Evolutionary conservation across 2,113 vertebrate species (phyloP).

Genomic region (Alaudala cheleensis): DNA sequence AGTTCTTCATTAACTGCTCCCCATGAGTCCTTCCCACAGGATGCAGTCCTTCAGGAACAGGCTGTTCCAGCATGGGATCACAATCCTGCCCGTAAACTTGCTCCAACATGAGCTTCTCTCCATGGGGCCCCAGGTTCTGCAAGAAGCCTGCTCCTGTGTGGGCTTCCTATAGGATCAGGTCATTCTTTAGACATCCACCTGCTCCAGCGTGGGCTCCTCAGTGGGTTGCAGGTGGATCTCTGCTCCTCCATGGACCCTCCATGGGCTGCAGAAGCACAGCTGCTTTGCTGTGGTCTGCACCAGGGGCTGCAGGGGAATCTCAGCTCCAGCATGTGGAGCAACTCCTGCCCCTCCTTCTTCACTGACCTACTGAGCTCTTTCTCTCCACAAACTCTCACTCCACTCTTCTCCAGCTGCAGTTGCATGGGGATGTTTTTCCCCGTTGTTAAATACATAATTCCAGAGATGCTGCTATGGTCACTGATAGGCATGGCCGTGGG

Average conservation of each 20-base stretch:
- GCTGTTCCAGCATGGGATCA: neutral
- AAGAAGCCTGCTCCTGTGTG: neutral
- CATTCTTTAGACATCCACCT: neutral
- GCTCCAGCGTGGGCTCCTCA: neutral
- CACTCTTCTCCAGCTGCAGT: neutral
- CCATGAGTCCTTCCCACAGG: rapidly evolving
- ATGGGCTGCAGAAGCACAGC: neutral
- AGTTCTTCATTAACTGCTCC: neutral
- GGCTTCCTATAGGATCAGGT: neutral
- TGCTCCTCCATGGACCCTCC: neutral
- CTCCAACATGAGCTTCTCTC: neutral
- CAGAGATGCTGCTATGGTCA: neutral
- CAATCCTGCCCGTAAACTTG: neutral
- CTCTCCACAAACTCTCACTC: neutral
- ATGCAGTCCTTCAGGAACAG: neutral
- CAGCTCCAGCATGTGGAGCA: neutral
- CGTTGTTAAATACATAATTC: neutral
- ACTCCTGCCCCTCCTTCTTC: neutral
- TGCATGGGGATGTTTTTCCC: rapidly evolving
- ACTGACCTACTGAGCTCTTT: neutral
- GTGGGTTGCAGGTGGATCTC: neutral
- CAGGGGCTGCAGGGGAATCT: neutral
- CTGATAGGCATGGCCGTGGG: neutral
- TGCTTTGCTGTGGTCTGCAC: neutral
- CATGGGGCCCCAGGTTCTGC: neutral